These are phyloP conservation scores for Hormiphora californensis DNA, from an alignment of 37 sponge, comb jelly and placozoan species.

Conservation along the genomic window DNA sequence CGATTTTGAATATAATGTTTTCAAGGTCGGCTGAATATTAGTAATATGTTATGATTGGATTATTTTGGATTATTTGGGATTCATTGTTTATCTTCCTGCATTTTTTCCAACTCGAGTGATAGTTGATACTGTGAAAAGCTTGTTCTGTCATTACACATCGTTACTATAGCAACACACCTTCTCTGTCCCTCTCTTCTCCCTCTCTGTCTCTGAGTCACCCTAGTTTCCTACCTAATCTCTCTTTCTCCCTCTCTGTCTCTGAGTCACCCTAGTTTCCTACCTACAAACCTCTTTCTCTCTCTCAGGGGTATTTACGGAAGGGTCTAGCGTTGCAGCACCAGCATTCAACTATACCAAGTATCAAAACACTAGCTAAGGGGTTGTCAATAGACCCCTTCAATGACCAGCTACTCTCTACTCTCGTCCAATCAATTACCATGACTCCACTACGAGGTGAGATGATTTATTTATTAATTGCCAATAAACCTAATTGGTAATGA, in stretches of 20 bases:
- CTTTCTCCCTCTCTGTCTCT: not conserved
- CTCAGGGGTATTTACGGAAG: constrained; percentile 77
- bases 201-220: not conserved
- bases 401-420: constrained; percentile 61
- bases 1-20: not conserved
- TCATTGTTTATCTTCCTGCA: too few species aligned
- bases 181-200: too few species aligned
- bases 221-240: not conserved
- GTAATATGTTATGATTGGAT: not conserved
- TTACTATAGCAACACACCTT: too few species aligned
- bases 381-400: constrained; percentile 73
- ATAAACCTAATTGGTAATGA: too few species aligned
- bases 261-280: not conserved
- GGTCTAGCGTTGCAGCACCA: constrained; percentile 77
- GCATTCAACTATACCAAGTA: constrained; percentile 65
- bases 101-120: too few species aligned
- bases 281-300: too few species aligned
- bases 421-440: constrained; percentile 69
- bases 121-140: too few species aligned
- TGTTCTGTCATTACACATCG: too few species aligned
- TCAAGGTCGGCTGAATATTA: not conserved
- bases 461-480: not conserved
- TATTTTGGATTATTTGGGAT: too few species aligned
- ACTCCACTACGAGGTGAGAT: constrained; percentile 72
- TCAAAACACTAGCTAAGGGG: constrained; percentile 77